These are phyloP conservation scores for Octodonta nipae DNA, from an alignment of 2,888 invertebrate species.

Conservation along the genomic window DNA sequence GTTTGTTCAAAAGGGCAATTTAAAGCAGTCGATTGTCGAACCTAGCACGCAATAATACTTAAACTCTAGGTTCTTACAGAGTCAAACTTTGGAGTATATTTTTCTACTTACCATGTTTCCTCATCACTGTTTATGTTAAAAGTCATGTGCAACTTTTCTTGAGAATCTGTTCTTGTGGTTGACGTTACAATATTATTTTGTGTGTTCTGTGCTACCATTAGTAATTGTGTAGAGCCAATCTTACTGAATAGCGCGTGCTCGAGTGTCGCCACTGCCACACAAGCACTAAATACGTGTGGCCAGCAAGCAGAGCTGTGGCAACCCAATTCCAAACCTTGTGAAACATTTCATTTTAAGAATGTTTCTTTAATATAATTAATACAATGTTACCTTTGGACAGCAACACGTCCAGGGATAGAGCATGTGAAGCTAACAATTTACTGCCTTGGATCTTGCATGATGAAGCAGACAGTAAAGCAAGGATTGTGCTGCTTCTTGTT, in stretches of 20 bases:
- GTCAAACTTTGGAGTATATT: no score
- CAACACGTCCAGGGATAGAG: slow-evolving; percentile 82
- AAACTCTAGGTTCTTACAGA: no score
- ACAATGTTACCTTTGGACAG: slow-evolving; percentile 41
- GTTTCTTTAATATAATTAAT: neutral
- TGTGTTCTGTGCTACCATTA: slow-evolving; percentile 53
- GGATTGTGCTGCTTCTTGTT: slow-evolving; percentile 78
- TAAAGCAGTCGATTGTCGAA: no score
- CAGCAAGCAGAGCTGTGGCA: slow-evolving; percentile 89
- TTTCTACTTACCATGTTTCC: slow-evolving; percentile 65
- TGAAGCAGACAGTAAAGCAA: slow-evolving; percentile 73
- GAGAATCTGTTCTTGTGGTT: slow-evolving; percentile 37
- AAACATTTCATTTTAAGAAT: neutral
- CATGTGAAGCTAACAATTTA: slow-evolving; percentile 75
- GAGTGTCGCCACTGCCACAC: slow-evolving; percentile 80
- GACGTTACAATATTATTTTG: slow-evolving; percentile 48
- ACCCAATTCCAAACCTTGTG: slow-evolving; percentile 79
- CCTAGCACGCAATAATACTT: no score
- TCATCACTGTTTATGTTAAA: slow-evolving; percentile 53
- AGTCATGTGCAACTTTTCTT: slow-evolving; percentile 46
- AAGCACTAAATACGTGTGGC: slow-evolving; percentile 90
- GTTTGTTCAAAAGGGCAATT: no score
- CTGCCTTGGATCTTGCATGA: slow-evolving; percentile 73
- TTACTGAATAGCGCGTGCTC: slow-evolving; percentile 84
- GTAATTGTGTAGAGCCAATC: slow-evolving; percentile 54